These are phyloP conservation scores for Lacanobia wlatinum DNA, from an alignment of 2,888 invertebrate genomes.

Conservation along the genomic window DNA sequence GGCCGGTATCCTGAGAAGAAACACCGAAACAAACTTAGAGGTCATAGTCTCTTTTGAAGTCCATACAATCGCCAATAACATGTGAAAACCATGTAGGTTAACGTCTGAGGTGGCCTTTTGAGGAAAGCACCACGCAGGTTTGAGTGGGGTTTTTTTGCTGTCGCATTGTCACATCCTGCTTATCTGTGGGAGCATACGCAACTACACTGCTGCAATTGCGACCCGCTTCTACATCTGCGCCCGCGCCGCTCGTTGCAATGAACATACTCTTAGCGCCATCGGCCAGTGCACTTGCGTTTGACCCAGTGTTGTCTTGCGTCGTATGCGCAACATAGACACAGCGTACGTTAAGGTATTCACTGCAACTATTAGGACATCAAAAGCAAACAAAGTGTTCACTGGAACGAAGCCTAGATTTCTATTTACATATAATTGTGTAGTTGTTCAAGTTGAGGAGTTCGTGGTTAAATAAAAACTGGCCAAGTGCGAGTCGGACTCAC, in stretches of 20 bases:
- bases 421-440: background rate
- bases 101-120: no score
- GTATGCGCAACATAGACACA: conserved; percentile 34
- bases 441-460: background rate
- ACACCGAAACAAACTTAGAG: no score
- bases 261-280: conserved; percentile 24
- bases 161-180: background rate
- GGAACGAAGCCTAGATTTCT: background rate
- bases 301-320: conserved; percentile 38
- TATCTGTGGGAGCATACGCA: background rate
- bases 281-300: conserved; percentile 50
- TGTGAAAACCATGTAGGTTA: no score
- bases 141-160: no score
- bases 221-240: background rate
- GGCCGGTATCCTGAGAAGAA: no score
- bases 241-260: background rate
- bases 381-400: background rate
- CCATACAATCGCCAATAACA: no score
- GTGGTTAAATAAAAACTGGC: no score
- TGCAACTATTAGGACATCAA: conserved; percentile 40
- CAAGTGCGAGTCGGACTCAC: no score
- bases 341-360: conserved; percentile 31
- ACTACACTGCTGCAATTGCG: background rate
- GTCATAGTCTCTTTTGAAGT: no score
- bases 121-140: no score